Percentiles rank a stretch among this genome's conserved stretches.
phyloP scores from a whole-genome alignment of 2,888 invertebrate genomes.

The Xestoiulus laeticollis region DNA sequence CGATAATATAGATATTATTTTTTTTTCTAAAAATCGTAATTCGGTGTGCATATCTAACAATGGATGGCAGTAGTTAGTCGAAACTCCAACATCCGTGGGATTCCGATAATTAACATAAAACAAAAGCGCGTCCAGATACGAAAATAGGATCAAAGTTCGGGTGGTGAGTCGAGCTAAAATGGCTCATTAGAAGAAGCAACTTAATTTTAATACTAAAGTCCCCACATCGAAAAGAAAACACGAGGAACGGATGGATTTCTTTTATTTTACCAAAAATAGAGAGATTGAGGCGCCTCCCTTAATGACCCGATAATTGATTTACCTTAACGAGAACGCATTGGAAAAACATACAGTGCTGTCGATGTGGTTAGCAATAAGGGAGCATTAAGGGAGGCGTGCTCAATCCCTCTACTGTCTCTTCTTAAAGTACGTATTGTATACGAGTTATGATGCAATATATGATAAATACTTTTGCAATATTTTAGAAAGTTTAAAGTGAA shows the following conservation, averaged over 20 bases:
- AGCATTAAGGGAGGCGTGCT: too few species aligned
- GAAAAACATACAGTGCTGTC: too few species aligned
- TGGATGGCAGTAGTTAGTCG: constrained; percentile 9
- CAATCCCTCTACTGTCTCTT: too few species aligned
- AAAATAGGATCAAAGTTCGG: not conserved
- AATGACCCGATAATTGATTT: too few species aligned
- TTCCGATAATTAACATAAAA: not conserved
- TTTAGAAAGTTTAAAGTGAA: not conserved
- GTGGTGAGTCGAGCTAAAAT: not conserved
- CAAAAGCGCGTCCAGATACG: not conserved
- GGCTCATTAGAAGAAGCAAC: not conserved
- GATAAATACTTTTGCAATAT: not conserved
- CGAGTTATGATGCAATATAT: not conserved
- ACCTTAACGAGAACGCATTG: not conserved
- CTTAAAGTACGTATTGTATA: not conserved
- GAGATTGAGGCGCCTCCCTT: too few species aligned
- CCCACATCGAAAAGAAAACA: not conserved
- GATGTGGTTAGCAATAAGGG: too few species aligned
- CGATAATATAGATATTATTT: not conserved
- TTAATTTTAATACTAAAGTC: not conserved
- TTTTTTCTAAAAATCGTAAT: not conserved
- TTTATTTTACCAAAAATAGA: not conserved
- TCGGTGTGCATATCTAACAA: constrained; percentile 23
- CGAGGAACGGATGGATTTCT: too few species aligned
- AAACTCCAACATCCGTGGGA: constrained; percentile 8